Evolutionary conservation across 2,113 vertebrate genomes (phyloP).

Genomic region (Toxotes jaculatrix): DNA sequence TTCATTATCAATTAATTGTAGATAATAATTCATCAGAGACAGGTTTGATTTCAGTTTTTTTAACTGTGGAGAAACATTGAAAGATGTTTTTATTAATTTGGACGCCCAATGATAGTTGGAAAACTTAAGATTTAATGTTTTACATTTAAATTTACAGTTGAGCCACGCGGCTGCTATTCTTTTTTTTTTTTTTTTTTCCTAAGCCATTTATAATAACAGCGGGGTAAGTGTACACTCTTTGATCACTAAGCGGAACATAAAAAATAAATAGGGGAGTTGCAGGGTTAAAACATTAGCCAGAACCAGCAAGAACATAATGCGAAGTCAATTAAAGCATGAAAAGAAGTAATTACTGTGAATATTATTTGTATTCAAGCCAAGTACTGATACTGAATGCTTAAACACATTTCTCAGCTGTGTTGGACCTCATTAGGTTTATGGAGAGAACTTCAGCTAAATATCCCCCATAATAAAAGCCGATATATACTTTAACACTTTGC

Average conservation of each 20-base stretch:
- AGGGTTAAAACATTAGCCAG: not conserved
- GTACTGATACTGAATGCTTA: not conserved
- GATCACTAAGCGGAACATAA: conserved; percentile 17
- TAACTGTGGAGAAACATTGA: too few relatives aligned
- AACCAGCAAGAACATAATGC: not conserved
- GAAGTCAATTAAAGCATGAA: conserved; percentile 24
- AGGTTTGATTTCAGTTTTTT: not conserved
- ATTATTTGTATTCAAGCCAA: not conserved
- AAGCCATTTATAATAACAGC: not conserved
- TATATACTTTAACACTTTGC: not conserved
- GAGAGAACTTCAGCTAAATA: not conserved
- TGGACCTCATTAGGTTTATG: not conserved
- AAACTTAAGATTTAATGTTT: not conserved
- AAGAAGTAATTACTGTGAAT: conserved; percentile 29
- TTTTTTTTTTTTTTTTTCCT: too few relatives aligned
- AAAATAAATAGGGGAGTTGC: not conserved
- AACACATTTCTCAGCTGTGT: not conserved
- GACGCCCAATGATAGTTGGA: too few relatives aligned
- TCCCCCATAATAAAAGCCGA: conserved; percentile 5
- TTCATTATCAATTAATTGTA: not conserved
- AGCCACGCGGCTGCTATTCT: not conserved
- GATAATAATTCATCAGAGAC: not conserved
- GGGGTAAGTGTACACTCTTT: not conserved
- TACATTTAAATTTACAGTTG: not conserved
- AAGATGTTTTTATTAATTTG: too few relatives aligned